Percentiles rank a stretch among this genome's conserved stretches.
Evolutionary conservation across 1,140 invertebrate genomes (phyloP).

Genomic region (Agraylea sexmaculata): DNA sequence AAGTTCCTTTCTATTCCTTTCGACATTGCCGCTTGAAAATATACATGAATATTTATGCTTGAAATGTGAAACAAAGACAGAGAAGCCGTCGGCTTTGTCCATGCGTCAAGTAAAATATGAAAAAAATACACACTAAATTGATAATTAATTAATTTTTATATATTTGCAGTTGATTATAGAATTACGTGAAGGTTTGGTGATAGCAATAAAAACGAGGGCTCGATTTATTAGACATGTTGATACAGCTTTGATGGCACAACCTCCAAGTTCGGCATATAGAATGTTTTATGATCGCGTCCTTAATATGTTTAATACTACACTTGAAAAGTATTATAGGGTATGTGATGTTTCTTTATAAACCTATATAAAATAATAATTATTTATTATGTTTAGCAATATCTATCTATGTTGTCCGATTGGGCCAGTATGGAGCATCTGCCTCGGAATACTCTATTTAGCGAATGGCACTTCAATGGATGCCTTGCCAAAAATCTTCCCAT

Average conservation of each 20-base stretch:
- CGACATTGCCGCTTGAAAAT: constrained; percentile 70
- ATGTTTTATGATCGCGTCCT: constrained; percentile 47
- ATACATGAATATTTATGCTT: constrained; percentile 79
- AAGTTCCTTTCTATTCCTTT: constrained; percentile 72
- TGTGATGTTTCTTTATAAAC: constrained; percentile 6
- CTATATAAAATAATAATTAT: not conserved
- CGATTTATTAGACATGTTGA: constrained; percentile 59
- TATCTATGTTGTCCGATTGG: constrained; percentile 34
- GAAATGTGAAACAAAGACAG: constrained; percentile 69
- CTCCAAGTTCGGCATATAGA: constrained; percentile 30
- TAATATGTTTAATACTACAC: constrained; percentile 61
- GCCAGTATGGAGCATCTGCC: constrained; percentile 31
- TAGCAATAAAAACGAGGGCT: constrained; percentile 64
- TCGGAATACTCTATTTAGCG: constrained; percentile 26
- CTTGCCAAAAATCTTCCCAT: constrained; percentile 28
- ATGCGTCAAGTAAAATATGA: constrained; percentile 56
- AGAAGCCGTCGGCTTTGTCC: constrained; percentile 73
- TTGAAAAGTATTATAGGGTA: constrained; percentile 59
- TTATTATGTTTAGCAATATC: constrained; percentile 27
- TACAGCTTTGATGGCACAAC: constrained; percentile 48
- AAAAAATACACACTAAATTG: not conserved
- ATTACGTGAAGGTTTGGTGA: constrained; percentile 70
- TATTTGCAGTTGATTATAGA: constrained; percentile 65
- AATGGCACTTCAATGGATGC: constrained; percentile 32
- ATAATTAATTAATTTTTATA: constrained; percentile 1